Evolutionary conservation across 1,140 invertebrate genomes (phyloP), one percentile per base, ranked within the genome.

Genomic region (Ceratosolen solmsi): DNA sequence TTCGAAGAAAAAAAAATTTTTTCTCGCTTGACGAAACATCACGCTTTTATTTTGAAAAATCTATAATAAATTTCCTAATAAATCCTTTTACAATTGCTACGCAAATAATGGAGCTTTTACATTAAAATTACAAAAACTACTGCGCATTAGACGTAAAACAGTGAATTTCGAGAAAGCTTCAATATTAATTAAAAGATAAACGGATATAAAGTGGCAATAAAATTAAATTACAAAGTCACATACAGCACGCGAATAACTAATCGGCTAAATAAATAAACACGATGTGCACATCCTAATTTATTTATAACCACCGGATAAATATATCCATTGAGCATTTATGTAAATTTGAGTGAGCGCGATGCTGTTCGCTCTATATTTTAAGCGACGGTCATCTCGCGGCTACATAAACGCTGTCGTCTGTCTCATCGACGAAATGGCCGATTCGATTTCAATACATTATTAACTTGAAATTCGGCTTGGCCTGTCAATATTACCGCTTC

Each of bases 401-500:
- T 30, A 70, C 38, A 27, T 13, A 70, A 41, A 17, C 41, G 41
- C 1, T 38, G 20, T 11, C 20, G 17, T 9, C n/a, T n/a, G 49
- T 51, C 20, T 54, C 49, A n/a, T 41, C 2, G 25, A 3, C 77
- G 54, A 65, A 60, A 75, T 56, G 46, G 1, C 2, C 72, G 49
- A 76, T 56, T 27, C 58, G 60, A 75, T 75, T 54, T 71, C n/a
- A 1, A 75, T 54, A 8, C 60, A 70, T 70, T 80, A 74, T 80
- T 80, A 46, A 74, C 36, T 20, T 7, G 27, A 27, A 22, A 27
- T 63, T 25, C 20, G 4, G 1, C 15, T 15, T 25, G 17, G 36
- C 15, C 33, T 76, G 56, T 60, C 36, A 15, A 38, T 27, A 36
- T 13, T n/a, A 8, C 8, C 0, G 25, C 46, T 30, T 49, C 41